phyloP scores from a whole-genome alignment of 2,888 invertebrate species.

The Chrysomela aeneicollis region DNA sequence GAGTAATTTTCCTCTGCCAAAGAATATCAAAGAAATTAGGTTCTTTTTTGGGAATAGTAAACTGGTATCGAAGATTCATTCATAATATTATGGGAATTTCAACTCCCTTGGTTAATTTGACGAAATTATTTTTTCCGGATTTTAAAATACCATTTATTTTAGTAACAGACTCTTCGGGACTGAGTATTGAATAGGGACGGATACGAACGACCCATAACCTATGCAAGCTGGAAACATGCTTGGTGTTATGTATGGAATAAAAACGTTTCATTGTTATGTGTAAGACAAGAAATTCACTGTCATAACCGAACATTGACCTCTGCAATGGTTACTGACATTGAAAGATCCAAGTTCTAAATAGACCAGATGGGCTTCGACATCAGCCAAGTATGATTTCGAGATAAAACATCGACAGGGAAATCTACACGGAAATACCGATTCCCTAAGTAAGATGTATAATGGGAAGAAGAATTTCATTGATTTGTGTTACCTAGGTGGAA shows the following conservation, averaged over 20 bases:
- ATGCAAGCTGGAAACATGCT: too few relatives aligned
- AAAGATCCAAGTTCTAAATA: too few relatives aligned
- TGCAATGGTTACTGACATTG: slow-evolving; percentile 30
- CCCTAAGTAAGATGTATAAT: slow-evolving; percentile 5
- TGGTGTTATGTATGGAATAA: slow-evolving; percentile 11
- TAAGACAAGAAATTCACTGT: slow-evolving; percentile 21
- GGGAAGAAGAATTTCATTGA: background rate
- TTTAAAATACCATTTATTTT: slow-evolving; percentile 26
- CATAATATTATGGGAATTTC: too few relatives aligned
- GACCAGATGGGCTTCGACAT: too few relatives aligned
- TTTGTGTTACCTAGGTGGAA: too few relatives aligned
- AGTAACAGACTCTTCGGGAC: slow-evolving; percentile 28
- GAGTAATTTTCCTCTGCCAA: slow-evolving; percentile 18
- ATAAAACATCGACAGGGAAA: slow-evolving; percentile 12
- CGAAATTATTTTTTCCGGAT: slow-evolving; percentile 9
- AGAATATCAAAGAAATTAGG: slow-evolving; percentile 24
- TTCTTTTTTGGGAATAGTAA: slow-evolving; percentile 33
- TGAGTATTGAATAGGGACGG: slow-evolving; percentile 20
- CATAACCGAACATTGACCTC: slow-evolving; percentile 16
- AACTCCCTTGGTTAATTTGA: too few relatives aligned
- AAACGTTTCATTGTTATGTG: slow-evolving; percentile 18
- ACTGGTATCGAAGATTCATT: slow-evolving; percentile 29
- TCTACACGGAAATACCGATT: slow-evolving; percentile 9
- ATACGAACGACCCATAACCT: too few relatives aligned
- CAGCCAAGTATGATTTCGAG: slow-evolving; percentile 25